Percentiles rank a stretch among this genome's conserved stretches.
Conservation (phyloP, 1,140 invertebrate species). For the Archivesica marissinica region DNA sequence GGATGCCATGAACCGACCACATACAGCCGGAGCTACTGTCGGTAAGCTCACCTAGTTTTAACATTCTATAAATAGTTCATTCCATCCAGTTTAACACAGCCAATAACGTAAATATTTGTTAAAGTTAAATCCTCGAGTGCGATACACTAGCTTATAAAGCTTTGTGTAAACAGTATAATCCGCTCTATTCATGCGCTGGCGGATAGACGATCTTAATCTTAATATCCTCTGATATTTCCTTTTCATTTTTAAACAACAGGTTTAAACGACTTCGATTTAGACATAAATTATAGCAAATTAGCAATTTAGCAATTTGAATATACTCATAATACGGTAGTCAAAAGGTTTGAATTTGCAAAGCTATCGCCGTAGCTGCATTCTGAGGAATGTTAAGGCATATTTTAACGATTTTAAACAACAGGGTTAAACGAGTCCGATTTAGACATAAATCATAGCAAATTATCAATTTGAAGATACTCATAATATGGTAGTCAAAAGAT, state of each 20-base stretch:
- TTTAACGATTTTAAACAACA: too few species aligned
- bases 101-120: slow-evolving; percentile 11
- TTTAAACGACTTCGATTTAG: too few species aligned
- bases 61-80: slow-evolving; percentile 11
- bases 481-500: too few species aligned
- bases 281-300: too few species aligned
- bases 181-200: background rate
- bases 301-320: too few species aligned
- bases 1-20: slow-evolving; percentile 60
- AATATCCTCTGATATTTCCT: background rate
- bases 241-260: slow-evolving; percentile 13
- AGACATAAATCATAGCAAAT: too few species aligned
- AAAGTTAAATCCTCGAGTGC: background rate
- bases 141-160: slow-evolving; percentile 2
- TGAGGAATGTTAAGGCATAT: too few species aligned
- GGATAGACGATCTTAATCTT: slow-evolving; percentile 2
- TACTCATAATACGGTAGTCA: too few species aligned
- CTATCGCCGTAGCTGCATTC: too few species aligned
- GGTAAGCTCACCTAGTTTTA: slow-evolving; percentile 68
- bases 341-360: too few species aligned
- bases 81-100: background rate
- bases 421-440: too few species aligned
- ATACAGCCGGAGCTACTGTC: slow-evolving; percentile 74
- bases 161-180: background rate
- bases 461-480: too few species aligned